Evolutionary conservation across 2,113 vertebrate genomes (phyloP), one percentile per base, ranked within the genome.

Genomic region (Cettia cetti): DNA sequence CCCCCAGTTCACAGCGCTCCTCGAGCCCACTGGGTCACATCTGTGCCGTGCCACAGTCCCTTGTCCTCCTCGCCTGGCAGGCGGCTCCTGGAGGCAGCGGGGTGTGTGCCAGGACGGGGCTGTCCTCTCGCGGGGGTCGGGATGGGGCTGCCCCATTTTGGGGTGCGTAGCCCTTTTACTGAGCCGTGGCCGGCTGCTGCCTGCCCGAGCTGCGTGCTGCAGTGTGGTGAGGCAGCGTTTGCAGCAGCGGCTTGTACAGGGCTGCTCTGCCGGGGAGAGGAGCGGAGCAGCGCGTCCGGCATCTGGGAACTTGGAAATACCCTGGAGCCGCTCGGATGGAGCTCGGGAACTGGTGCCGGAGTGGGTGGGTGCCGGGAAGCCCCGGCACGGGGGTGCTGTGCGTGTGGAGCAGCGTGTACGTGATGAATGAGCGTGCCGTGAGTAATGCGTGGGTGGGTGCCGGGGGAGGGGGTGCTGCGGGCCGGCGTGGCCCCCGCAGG

Each of bases 361-460:
- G 75, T 24, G 85, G 44, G 74, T 45, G 72, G 72, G 59, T 39
- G 65, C 20, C 0, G 44, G 84, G 95, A 69, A 89, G 52, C 79
- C 71, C 60, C 5, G 27, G 57, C 20, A 70, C 16, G 64, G 75
- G 79, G 92, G 88, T 68, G 86, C 52, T 9, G 54, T 2, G 86
- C 4, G 47, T 75, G 74, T 28, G 60, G 57, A 88, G n/a, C 69
- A 3, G 82, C 11, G 59, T 4, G 65, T 88, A 83, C 23, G 60
- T 86, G 94, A 59, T 91, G 96, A 95, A 94, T 93, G 95, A 91
- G 86, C 5, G 21, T 4, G 56, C 94, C 5, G 74, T 88, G 95
- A 94, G 94, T 92, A 92, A 95, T 54, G 96, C 20, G 82, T 75
- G 92, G 90, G 97, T 91, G 86, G 72, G 53, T 10, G 61, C 45